phyloP scores from a whole-genome alignment of 1,140 invertebrate species.

The Ectropis grisescens region DNA sequence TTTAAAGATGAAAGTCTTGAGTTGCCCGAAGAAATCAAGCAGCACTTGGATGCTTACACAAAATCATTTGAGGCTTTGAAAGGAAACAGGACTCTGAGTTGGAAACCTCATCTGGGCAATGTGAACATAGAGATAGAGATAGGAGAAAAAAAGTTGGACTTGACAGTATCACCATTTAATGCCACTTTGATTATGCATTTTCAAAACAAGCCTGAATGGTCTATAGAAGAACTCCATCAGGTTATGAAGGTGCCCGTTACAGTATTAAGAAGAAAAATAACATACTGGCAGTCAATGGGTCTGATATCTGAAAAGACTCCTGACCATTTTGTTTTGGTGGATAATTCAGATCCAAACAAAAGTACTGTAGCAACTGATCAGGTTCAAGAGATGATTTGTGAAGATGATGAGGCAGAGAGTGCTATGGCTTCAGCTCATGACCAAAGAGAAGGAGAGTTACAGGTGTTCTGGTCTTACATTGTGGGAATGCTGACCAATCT shows the following conservation, averaged over 20 bases:
- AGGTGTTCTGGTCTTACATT: constrained; percentile 97
- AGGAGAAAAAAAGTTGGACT: constrained; percentile 82
- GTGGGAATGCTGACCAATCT: constrained; percentile 97
- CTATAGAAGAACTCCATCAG: constrained; percentile 85
- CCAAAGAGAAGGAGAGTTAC: constrained; percentile 93
- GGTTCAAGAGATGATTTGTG: constrained; percentile 79
- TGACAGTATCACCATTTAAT: constrained; percentile 92
- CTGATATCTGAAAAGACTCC: constrained; percentile 81
- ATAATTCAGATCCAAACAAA: constrained; percentile 71
- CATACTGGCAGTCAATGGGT: constrained; percentile 93
- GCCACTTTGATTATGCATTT: constrained; percentile 96
- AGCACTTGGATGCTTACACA: constrained; percentile 89
- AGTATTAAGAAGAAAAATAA: constrained; percentile 85
- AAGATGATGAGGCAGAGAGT: constrained; percentile 93
- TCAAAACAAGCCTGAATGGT: constrained; percentile 88
- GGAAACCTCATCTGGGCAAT: constrained; percentile 94
- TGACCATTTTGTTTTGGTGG: constrained; percentile 84
- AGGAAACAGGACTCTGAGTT: constrained; percentile 92
- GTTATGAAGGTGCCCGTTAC: constrained; percentile 88
- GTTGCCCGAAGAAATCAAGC: constrained; percentile 84
- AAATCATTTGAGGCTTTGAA: constrained; percentile 94
- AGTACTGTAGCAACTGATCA: constrained; percentile 44
- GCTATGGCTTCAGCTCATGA: constrained; percentile 94
- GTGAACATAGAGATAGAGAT: constrained; percentile 95
- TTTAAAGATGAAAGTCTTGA: constrained; percentile 95